Evolutionary conservation across 2,888 invertebrate genomes (phyloP), one percentile per base, ranked within the genome.

Genomic region (Archips xylosteana): DNA sequence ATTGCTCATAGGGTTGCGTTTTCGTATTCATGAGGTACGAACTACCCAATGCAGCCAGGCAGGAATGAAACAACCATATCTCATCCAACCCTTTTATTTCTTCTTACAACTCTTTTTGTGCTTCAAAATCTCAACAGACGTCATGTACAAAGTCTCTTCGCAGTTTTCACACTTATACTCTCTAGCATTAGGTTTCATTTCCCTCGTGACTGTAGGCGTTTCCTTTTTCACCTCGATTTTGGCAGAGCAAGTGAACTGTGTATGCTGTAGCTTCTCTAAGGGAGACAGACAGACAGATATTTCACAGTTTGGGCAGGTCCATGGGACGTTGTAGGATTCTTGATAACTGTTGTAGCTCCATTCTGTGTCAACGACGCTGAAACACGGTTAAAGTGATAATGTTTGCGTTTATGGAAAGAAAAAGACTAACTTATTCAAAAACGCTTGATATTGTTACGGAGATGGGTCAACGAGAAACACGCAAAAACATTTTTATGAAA

Each of bases 111-210:
- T 92, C 83, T 96, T 97, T 85, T 96, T 98, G 92, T 99, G 99
- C 81, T 96, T 97, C 76, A 99, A 94, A 86, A 98, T 97, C 87
- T 99, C 98, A 34, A 97, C 97, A 4, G 97, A 96, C 12, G 97
- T 97, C 78, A 98, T 90, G 81, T 95, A 94, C 73, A 98, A 88
- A 5, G 95, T 95, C 79, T 96, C 92, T 2, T 95, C 91, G 89
- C 99, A 99, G 79, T 88, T 94, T 10, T 95, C 92, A 87, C 99
- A 99, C 78, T 95, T 95, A 90, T 96, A 98, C 60, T 95, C 91
- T 85, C 95, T 95, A 0, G 95, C 92, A 84, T 96, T 97, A 70
- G 96, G 92, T 83, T 87, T 88, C 77, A 83, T 89, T 81, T 90
- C 85, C 79, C 81, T 86, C 78, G 76, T 76, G 73, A 78, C 76